Evolutionary conservation across 2,797 vertebrate species (phyloP).

Genomic region (Tamandua tetradactyla): DNA sequence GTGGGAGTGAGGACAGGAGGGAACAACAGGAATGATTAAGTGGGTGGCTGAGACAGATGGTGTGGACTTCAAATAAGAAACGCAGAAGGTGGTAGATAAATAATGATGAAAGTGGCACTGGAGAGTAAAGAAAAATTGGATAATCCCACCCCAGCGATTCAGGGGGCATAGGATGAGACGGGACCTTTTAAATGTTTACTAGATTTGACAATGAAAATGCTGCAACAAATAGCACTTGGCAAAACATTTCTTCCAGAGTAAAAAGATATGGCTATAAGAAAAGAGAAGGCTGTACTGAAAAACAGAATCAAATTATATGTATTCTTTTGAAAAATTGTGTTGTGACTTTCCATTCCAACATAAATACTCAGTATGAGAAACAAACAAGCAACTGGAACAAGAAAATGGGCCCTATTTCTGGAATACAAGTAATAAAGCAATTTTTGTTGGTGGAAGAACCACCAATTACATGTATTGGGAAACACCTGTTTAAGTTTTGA

Average conservation of each 20-base stretch:
- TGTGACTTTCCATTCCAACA: not conserved
- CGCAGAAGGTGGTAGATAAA: not conserved
- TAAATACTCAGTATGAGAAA: not conserved
- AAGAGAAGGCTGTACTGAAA: not conserved
- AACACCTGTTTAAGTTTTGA: not conserved
- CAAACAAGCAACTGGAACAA: not conserved
- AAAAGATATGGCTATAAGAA: not conserved
- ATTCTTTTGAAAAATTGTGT: not conserved
- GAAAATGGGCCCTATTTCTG: not conserved
- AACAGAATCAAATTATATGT: not conserved
- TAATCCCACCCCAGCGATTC: not conserved
- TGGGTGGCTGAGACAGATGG: not conserved
- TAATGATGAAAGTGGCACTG: not conserved
- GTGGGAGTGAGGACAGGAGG: not conserved
- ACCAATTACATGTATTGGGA: not conserved
- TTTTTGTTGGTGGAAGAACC: not conserved
- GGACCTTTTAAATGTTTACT: not conserved
- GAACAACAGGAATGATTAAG: not conserved
- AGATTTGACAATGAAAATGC: not conserved
- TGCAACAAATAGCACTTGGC: not conserved
- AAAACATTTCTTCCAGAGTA: not conserved
- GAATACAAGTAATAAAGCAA: not conserved
- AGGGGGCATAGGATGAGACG: not conserved
- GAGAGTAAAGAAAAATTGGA: not conserved
- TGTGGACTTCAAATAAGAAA: slow-evolving; percentile 22